Conservation (phyloP, 1,140 invertebrate species). For the Procambarus virginalis region DNA sequence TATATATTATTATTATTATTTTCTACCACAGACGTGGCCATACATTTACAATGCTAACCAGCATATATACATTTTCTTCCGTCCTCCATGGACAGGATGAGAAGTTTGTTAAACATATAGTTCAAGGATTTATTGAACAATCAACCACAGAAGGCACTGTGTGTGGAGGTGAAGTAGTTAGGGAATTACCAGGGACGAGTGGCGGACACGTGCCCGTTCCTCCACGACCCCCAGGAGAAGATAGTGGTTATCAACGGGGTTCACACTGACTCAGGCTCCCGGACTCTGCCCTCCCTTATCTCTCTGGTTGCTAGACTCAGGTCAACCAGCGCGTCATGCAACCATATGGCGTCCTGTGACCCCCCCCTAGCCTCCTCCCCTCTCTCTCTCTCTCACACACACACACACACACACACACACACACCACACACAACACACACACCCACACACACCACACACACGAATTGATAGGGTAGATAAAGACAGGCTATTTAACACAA, state of each 20-base stretch:
- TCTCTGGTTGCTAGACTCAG: neutral
- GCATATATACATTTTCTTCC: no score
- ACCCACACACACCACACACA: neutral
- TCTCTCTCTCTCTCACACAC: neutral
- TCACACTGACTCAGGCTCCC: neutral
- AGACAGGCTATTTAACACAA: no score
- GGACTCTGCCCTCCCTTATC: neutral
- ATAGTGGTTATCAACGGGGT: neutral
- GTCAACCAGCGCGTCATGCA: neutral
- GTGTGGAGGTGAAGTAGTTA: neutral
- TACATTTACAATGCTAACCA: no score
- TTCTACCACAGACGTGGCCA: no score
- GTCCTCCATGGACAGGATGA: no score
- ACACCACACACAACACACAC: neutral
- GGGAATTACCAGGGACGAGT: neutral
- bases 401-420: neutral
- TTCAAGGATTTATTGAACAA: no score
- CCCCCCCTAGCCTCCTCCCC: no score
- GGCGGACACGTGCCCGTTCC: neutral
- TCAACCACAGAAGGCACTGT: no score
- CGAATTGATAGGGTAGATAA: no score
- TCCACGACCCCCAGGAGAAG: constrained; percentile 3
- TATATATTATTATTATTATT: no score
- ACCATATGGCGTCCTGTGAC: neutral
- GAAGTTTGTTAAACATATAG: no score